phyloP scores from a whole-genome alignment of 2,888 invertebrate species.

The Liodrosophila aerea region DNA sequence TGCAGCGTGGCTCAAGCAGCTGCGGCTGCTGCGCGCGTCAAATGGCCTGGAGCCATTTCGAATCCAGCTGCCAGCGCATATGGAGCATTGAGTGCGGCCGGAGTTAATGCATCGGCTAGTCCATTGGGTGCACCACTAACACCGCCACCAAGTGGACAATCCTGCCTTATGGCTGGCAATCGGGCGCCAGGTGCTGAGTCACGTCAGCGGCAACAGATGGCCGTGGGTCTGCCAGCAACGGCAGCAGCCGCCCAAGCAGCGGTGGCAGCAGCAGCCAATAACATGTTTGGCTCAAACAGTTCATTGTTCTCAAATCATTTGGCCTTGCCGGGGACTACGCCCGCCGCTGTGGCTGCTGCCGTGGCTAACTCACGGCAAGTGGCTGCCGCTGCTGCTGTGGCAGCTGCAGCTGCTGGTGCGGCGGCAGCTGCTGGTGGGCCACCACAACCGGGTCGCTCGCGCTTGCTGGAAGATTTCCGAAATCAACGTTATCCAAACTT shows the following conservation, averaged over 20 bases:
- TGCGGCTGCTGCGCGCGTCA: conserved; percentile 81
- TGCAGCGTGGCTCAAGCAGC: conserved; percentile 80
- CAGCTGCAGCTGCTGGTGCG: conserved; percentile 83
- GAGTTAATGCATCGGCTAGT: conserved; percentile 82
- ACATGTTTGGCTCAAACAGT: conserved; percentile 88
- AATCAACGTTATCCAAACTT: conserved; percentile 94
- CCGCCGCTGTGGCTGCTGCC: conserved; percentile 72
- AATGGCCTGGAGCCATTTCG: conserved; percentile 83
- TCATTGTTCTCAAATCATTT: conserved; percentile 89
- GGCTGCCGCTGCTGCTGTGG: conserved; percentile 73
- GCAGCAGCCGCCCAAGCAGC: conserved; percentile 79
- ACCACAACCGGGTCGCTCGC: conserved; percentile 86
- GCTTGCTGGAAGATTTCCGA: conserved; percentile 97
- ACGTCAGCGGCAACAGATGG: conserved; percentile 85
- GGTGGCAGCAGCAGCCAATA: conserved; percentile 83
- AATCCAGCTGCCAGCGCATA: conserved; percentile 67
- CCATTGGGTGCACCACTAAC: conserved; percentile 85
- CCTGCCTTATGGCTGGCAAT: conserved; percentile 86
- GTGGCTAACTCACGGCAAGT: conserved; percentile 67
- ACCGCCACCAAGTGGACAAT: conserved; percentile 89
- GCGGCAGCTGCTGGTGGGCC: conserved; percentile 83
- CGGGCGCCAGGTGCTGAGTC: conserved; percentile 96
- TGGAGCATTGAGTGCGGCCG: conserved; percentile 79
- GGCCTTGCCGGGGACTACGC: conserved; percentile 76
- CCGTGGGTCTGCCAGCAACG: conserved; percentile 82